Base-by-base conservation (phyloP, 2,888 invertebrate genomes). In the Arge pagana region DNA sequence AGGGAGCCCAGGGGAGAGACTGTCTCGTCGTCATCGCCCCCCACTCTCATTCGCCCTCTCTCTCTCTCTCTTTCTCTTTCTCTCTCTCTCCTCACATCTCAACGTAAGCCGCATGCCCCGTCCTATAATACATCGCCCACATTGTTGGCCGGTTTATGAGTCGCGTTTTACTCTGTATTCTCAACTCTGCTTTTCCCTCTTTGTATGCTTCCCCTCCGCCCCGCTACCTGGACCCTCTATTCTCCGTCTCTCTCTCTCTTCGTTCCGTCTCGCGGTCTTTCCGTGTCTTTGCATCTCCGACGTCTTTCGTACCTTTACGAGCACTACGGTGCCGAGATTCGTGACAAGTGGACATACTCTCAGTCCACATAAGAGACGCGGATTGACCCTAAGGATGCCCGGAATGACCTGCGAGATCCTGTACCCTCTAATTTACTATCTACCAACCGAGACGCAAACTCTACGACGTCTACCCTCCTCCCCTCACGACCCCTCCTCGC, bases 101-200 rank as follows among this genome's bases (percentile, higher is more conserved):
- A 28, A 36, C 28, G 28, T 37, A 21, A 48, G 48, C 37, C 55
- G 52, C 39, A 41, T 43, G 41, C 45, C 56, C n/a, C n/a, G n/a
- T n/a, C n/a, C 49, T 50, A 54, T 41, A 40, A 26, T 45, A 52
- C 53, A 30, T 52, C 37, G 52, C 53, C 57, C 58, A 66, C 65
- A 65, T 66, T 65, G 65, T 65, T 65, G 66, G 61, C 51, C 59
- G 58, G 56, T 65, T 65, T 65, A 65, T 62, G 65, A 65, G 66
- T 50, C 66, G 62, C 66, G 64, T 58, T 64, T 64, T 45, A 45
- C 45, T 45, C 45, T 45, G 45, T 45, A 45, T 35, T 45, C 45
- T 45, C 23, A 33, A 45, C 52, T 24, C 33, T 48, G 48, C 36
- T 39, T 26, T 36, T 13, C 33, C 21, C 15, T 39, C 51, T 43